phyloP scores from a whole-genome alignment of 92 coral and sea anemone species.

The Scolanthus callimorphus region DNA sequence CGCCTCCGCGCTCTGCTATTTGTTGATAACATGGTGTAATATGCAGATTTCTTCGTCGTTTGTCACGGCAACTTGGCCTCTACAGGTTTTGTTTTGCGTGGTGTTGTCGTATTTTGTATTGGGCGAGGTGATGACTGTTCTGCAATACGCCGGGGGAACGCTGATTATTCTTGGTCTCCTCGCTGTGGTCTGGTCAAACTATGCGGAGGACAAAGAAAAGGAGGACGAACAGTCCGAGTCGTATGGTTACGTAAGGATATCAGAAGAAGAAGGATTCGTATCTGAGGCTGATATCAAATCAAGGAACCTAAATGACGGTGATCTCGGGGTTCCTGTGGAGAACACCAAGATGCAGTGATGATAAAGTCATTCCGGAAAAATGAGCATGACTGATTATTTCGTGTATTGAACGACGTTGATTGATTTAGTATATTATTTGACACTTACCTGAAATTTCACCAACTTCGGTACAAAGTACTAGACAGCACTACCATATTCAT shows the following conservation, averaged over 20 bases:
- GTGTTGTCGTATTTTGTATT: slow-evolving; percentile 64
- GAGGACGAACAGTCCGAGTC: slow-evolving; percentile 16
- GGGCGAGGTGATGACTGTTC: slow-evolving; percentile 49
- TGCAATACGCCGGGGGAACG: slow-evolving; percentile 60
- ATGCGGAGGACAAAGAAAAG: slow-evolving; percentile 35
- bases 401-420: no score
- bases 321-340: no score
- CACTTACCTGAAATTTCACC: no score
- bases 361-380: no score
- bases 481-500: no score
- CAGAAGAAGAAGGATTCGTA: slow-evolving; percentile 45
- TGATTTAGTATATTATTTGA: no score
- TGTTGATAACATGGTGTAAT: slow-evolving; percentile 82
- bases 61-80: slow-evolving; percentile 87
- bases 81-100: slow-evolving; percentile 79
- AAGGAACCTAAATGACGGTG: no score
- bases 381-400: no score
- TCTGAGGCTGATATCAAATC: slow-evolving; percentile 25
- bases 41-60: slow-evolving; percentile 81
- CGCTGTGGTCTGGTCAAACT: slow-evolving; percentile 80
- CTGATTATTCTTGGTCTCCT: slow-evolving; percentile 58
- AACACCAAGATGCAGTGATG: no score
- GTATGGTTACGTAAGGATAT: slow-evolving; percentile 49
- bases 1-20: slow-evolving; percentile 66
- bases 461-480: no score